A percentile compares a stretch with the other conserved stretches of the same genome.
These are phyloP conservation scores for Drosophila busckii DNA, from an alignment of 1,140 invertebrate genomes.

Conservation along the genomic window DNA sequence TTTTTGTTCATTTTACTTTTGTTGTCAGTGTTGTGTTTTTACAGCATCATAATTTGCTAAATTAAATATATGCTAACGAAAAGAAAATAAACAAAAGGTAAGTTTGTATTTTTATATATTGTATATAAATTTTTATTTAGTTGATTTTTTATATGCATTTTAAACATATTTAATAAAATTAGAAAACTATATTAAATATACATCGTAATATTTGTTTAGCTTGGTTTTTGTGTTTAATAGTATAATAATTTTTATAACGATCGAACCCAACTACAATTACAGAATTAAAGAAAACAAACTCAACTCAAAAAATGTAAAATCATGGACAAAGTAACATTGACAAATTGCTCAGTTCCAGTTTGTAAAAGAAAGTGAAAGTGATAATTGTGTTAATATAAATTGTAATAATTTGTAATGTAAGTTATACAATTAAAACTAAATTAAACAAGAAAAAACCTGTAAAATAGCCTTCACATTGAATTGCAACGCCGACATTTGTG, in stretches of 20 bases:
- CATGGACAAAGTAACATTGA: slow-evolving; percentile 59
- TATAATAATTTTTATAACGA: slow-evolving; percentile 65
- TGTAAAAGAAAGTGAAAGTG: slow-evolving; percentile 17
- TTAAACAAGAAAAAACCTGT: slow-evolving; percentile 75
- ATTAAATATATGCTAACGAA: neutral
- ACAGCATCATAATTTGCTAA: slow-evolving; percentile 42
- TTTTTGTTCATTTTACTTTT: slow-evolving; percentile 34
- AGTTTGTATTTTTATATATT: slow-evolving; percentile 43
- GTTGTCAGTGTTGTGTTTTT: slow-evolving; percentile 34
- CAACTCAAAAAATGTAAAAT: slow-evolving; percentile 52
- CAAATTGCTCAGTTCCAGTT: slow-evolving; percentile 22
- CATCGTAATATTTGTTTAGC: slow-evolving; percentile 65
- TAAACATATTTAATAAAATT: slow-evolving; percentile 74
- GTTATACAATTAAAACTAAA: slow-evolving; percentile 42
- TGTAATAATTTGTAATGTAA: slow-evolving; percentile 22
- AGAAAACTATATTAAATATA: slow-evolving; percentile 47
- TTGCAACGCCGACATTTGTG: slow-evolving; percentile 48
- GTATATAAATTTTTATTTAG: slow-evolving; percentile 65
- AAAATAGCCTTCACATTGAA: slow-evolving; percentile 74
- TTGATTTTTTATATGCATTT: slow-evolving; percentile 55
- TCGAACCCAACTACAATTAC: slow-evolving; percentile 64
- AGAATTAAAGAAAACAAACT: slow-evolving; percentile 55
- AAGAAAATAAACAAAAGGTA: slow-evolving; percentile 1
- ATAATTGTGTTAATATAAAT: slow-evolving; percentile 31
- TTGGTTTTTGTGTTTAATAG: slow-evolving; percentile 41